These are phyloP conservation scores for Vombatus ursinus DNA, from an alignment of 2,113 vertebrate genomes.

Conservation along the genomic window DNA sequence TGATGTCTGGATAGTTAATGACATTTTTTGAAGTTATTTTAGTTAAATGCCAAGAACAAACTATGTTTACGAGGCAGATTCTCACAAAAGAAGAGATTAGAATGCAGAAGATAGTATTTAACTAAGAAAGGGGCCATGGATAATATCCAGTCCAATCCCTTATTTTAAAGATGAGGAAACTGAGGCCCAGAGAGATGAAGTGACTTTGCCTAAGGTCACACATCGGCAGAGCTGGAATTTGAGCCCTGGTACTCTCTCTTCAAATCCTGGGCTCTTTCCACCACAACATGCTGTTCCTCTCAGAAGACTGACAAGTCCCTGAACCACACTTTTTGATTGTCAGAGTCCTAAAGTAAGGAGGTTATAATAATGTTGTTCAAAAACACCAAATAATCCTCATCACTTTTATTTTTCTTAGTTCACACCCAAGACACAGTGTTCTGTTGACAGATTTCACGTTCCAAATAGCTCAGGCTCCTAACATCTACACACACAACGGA, in stretches of 20 bases:
- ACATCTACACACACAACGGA: not conserved
- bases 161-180: not conserved
- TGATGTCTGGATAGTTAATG: not conserved
- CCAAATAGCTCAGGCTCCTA: conserved; percentile 1
- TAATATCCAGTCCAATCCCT: not conserved
- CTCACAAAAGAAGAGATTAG: not conserved
- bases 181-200: not conserved
- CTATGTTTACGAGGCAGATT: not conserved
- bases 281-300: not conserved
- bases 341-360: not conserved
- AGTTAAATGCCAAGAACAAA: not conserved
- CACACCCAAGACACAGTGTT: not conserved
- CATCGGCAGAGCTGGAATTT: too few relatives aligned
- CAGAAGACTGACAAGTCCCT: not conserved
- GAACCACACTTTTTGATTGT: not conserved
- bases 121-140: not conserved
- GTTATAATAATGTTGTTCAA: not conserved
- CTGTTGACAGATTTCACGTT: not conserved
- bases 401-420: not conserved
- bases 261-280: not conserved
- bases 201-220: not conserved
- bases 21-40: not conserved
- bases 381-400: not conserved
- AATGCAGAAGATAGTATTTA: not conserved
- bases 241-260: not conserved